phyloP scores from a whole-genome alignment of 2,888 invertebrate species.

The Tetragonisca angustula region DNA sequence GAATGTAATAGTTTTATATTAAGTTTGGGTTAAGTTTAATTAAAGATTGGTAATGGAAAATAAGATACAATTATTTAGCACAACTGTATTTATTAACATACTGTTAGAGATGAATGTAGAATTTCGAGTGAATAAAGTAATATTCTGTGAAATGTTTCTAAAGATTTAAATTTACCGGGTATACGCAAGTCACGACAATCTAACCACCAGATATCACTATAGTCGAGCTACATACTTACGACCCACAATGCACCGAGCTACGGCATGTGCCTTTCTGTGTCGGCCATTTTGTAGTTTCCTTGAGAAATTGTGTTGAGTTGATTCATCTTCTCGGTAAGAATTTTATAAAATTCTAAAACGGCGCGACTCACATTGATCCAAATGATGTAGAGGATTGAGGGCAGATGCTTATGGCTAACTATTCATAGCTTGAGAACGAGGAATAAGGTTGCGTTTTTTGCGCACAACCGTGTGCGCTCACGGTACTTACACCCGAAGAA shows the following conservation, averaged over 20 bases:
- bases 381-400: constrained; percentile 67
- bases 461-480: constrained; percentile 71
- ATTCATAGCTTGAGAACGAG: constrained; percentile 62
- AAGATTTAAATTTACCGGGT: constrained; percentile 58
- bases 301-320: constrained; percentile 88
- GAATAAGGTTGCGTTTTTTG: constrained; percentile 67
- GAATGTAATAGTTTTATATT: constrained; percentile 8
- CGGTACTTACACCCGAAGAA: constrained; percentile 72
- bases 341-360: constrained; percentile 72
- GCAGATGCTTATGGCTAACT: constrained; percentile 63
- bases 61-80: background rate
- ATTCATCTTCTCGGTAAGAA: constrained; percentile 87
- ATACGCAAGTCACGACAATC: background rate
- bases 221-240: constrained; percentile 67
- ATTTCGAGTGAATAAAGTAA: background rate
- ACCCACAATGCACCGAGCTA: constrained; percentile 86
- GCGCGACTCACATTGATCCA: constrained; percentile 68
- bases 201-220: constrained; percentile 50
- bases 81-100: background rate
- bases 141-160: background rate
- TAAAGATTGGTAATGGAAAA: background rate
- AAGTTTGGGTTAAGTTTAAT: constrained; percentile 5
- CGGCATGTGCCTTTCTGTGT: constrained; percentile 88
- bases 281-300: constrained; percentile 89
- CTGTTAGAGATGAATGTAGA: background rate